A percentile compares a stretch with the other conserved stretches of the same genome.
These are phyloP conservation scores for Gnatocerus cornutus DNA, from an alignment of 2,888 invertebrate species.

Conservation along the genomic window DNA sequence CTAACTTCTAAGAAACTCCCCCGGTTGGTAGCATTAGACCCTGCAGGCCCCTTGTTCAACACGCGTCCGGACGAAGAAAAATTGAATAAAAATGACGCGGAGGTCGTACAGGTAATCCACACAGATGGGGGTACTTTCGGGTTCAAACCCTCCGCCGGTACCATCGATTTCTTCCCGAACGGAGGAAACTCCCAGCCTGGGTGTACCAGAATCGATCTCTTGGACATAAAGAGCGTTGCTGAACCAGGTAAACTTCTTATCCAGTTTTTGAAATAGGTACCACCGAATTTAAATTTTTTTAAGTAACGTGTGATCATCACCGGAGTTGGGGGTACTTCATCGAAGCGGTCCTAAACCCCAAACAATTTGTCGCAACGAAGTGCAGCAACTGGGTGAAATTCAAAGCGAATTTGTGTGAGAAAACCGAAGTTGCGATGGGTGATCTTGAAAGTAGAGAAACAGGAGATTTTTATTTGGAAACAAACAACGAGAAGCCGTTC, in stretches of 20 bases:
- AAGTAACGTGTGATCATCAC: conserved; percentile 62
- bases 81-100: conserved; percentile 60
- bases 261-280: not conserved
- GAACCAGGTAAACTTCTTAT: conserved; percentile 52
- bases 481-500: conserved; percentile 56
- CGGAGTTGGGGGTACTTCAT: conserved; percentile 58
- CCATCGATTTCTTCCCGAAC: conserved; percentile 65
- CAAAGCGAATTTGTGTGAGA: conserved; percentile 53
- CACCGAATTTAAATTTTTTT: conserved; percentile 42
- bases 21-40: conserved; percentile 62
- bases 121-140: conserved; percentile 63
- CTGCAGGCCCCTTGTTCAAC: conserved; percentile 61
- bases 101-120: conserved; percentile 64
- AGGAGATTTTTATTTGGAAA: conserved; percentile 61
- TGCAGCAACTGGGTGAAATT: conserved; percentile 57
- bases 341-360: conserved; percentile 60
- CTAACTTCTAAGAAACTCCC: conserved; percentile 55
- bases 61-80: conserved; percentile 56
- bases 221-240: conserved; percentile 46
- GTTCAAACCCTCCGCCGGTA: conserved; percentile 57
- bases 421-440: conserved; percentile 57
- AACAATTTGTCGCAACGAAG: conserved; percentile 55
- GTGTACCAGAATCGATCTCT: conserved; percentile 59
- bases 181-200: conserved; percentile 64
- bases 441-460: conserved; percentile 55